Evolutionary conservation across 2,113 vertebrate species (phyloP).

Genomic region (Myrmecophaga tridactyla): DNA sequence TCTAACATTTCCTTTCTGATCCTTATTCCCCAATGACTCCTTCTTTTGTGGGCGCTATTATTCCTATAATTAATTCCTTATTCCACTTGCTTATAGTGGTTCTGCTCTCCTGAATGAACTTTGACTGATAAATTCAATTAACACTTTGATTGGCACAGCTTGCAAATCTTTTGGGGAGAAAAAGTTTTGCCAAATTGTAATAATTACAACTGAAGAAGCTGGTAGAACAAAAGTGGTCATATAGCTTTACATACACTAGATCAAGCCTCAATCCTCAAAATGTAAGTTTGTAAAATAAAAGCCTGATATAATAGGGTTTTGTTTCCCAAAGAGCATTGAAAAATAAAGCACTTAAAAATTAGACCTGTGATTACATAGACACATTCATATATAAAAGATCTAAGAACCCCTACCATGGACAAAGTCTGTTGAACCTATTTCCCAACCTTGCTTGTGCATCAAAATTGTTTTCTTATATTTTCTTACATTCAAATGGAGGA

Average conservation of each 20-base stretch:
- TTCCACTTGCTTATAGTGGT: background rate
- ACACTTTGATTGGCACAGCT: background rate
- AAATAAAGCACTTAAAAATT: background rate
- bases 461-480: background rate
- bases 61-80: background rate
- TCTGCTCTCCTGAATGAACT: background rate
- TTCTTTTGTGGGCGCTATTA: no score
- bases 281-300: conserved; percentile 6
- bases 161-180: background rate
- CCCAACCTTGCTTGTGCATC: background rate
- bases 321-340: background rate
- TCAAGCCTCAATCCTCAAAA: background rate
- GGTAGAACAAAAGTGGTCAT: background rate
- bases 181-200: background rate
- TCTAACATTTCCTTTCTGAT: background rate
- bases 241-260: background rate
- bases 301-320: background rate
- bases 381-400: background rate
- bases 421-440: background rate
- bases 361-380: background rate
- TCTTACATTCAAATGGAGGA: background rate
- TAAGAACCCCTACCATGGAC: background rate
- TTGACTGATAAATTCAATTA: conserved; percentile 10
- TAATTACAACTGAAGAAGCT: conserved; percentile 9
- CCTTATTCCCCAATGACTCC: background rate